Conservation (phyloP, 2,113 vertebrate genomes). For the Phalacrocorax aristotelis region DNA sequence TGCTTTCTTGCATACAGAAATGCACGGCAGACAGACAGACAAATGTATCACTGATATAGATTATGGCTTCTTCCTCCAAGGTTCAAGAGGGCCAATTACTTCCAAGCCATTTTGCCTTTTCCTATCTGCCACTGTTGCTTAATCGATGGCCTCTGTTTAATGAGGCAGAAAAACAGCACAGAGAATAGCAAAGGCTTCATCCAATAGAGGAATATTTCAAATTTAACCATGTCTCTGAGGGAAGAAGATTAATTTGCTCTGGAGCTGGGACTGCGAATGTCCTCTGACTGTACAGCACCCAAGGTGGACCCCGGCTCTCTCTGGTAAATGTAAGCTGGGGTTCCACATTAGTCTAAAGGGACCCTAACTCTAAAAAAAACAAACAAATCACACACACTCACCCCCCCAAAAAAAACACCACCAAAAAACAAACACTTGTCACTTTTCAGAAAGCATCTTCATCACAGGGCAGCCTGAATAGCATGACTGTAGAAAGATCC, state of each 20-base stretch:
- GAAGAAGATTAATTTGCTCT: background rate
- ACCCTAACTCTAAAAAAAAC: background rate
- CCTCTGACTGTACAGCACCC: background rate
- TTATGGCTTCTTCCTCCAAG: background rate
- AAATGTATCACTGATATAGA: background rate
- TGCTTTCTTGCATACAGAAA: background rate
- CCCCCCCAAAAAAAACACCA: too few relatives aligned
- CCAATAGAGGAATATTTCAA: background rate
- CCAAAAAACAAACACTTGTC: background rate
- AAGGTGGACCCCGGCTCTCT: background rate
- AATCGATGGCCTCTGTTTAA: background rate
- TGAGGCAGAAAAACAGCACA: background rate
- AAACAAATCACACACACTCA: too few relatives aligned
- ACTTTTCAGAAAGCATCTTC: background rate
- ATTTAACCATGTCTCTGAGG: background rate
- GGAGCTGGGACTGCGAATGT: background rate
- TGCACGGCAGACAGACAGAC: background rate
- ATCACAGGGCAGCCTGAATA: background rate
- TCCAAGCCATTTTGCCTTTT: slow-evolving; percentile 16
- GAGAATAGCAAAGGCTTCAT: background rate
- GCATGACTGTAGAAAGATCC: too few relatives aligned
- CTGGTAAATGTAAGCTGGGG: background rate
- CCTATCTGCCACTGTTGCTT: background rate
- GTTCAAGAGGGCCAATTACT: slow-evolving; percentile 1
- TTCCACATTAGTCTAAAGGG: background rate